A percentile compares a stretch with the other conserved stretches of the same genome.
Conservation (phyloP, 2,797 vertebrate genomes). For the Trachurus trachurus region DNA sequence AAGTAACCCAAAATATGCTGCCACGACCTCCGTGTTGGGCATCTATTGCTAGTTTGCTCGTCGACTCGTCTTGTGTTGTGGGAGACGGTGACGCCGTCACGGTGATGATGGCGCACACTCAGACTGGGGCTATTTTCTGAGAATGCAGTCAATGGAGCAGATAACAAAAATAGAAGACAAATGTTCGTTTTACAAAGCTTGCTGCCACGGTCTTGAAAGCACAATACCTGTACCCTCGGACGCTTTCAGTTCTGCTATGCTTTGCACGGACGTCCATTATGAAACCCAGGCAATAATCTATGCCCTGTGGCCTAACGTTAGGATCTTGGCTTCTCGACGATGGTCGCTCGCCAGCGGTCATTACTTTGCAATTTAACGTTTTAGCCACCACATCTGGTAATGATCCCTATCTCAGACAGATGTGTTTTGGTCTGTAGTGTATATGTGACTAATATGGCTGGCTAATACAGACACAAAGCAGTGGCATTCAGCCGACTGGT, state of each 20-base stretch:
- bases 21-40: constrained; percentile 44
- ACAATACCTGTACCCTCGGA: not conserved
- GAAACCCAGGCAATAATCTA: constrained; percentile 70
- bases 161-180: constrained; percentile 28
- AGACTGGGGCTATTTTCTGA: constrained; percentile 69
- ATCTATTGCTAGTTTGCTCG: constrained; percentile 75
- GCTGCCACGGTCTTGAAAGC: not conserved
- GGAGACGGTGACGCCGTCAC: constrained; percentile 81
- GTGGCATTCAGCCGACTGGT: constrained; percentile 43
- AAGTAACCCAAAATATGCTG: constrained; percentile 29
- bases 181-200: not conserved
- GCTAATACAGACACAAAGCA: constrained; percentile 49
- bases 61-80: constrained; percentile 80
- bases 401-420: not conserved
- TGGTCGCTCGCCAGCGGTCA: constrained; percentile 52
- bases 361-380: constrained; percentile 50
- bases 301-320: constrained; percentile 78
- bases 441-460: constrained; percentile 1
- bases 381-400: constrained; percentile 23
- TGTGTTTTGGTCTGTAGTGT: constrained; percentile 17
- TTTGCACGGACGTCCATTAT: constrained; percentile 60
- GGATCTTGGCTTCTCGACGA: constrained; percentile 64
- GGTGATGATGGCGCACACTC: constrained; percentile 85
- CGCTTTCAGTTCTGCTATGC: constrained; percentile 20
- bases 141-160: constrained; percentile 53